Conservation (phyloP, 1,140 invertebrate genomes). For the Heliconius hewitsoni region DNA sequence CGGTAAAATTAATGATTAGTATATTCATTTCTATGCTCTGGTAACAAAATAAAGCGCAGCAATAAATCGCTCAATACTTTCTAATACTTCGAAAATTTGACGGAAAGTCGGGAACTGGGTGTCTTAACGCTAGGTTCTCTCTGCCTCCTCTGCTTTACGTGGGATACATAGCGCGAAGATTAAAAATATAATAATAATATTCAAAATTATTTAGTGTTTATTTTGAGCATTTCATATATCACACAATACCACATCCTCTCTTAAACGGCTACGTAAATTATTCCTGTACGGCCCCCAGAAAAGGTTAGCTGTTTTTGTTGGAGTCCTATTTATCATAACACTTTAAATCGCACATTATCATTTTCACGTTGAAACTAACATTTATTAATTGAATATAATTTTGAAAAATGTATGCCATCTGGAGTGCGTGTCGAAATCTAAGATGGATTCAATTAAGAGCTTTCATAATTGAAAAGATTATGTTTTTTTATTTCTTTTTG, state of each 20-base stretch:
- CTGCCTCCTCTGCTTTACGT: too few relatives aligned
- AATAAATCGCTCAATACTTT: too few relatives aligned
- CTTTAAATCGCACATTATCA: constrained; percentile 10
- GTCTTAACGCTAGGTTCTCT: too few relatives aligned
- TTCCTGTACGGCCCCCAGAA: background rate
- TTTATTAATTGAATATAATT: constrained; percentile 20
- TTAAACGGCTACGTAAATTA: background rate
- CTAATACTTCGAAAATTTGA: too few relatives aligned
- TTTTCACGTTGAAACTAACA: constrained; percentile 18
- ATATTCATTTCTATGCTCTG: too few relatives aligned
- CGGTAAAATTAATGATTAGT: too few relatives aligned
- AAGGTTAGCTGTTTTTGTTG: background rate
- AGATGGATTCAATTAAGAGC: constrained; percentile 2
- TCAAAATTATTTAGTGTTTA: background rate
- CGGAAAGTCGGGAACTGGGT: too few relatives aligned
- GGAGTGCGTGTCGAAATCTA: constrained; percentile 16
- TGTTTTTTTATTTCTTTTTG: background rate
- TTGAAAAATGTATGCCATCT: constrained; percentile 1
- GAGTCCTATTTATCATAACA: background rate
- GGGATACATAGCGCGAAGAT: too few relatives aligned
- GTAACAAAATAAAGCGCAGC: too few relatives aligned
- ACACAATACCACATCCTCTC: background rate
- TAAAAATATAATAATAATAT: background rate
- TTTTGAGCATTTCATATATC: background rate
- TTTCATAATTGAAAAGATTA: background rate